phyloP scores from a whole-genome alignment of 2,113 vertebrate genomes.

The Terrapene triunguis region DNA sequence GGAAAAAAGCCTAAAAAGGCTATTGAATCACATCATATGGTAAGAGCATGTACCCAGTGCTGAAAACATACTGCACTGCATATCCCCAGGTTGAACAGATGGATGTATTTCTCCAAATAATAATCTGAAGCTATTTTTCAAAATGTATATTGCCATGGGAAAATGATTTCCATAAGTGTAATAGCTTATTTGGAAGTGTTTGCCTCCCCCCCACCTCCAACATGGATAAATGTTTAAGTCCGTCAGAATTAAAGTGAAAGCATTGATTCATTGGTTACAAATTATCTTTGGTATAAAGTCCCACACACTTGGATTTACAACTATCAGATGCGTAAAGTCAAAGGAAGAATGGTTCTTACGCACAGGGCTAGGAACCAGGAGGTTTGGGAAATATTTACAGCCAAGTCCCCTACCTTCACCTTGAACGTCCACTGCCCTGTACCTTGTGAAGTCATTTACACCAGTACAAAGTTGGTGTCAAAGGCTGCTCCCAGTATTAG shows the following conservation, averaged over 20 bases:
- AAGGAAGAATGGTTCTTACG: background rate
- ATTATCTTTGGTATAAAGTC: too few relatives aligned
- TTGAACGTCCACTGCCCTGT: background rate
- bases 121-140: background rate
- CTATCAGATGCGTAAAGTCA: background rate
- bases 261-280: too few relatives aligned
- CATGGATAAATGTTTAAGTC: too few relatives aligned
- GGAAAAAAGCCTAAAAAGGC: background rate
- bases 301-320: background rate
- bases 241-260: too few relatives aligned
- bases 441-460: background rate
- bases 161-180: too few relatives aligned
- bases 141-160: too few relatives aligned
- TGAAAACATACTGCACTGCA: background rate
- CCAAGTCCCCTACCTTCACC: background rate
- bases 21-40: background rate
- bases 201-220: too few relatives aligned
- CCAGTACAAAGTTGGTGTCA: background rate
- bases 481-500: background rate
- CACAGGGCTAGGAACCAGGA: background rate
- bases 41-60: background rate
- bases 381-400: background rate
- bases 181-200: too few relatives aligned
- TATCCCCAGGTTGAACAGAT: background rate
- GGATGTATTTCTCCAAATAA: background rate